Conservation (phyloP, 2,797 vertebrate genomes). For the Thunnus albacares region DNA sequence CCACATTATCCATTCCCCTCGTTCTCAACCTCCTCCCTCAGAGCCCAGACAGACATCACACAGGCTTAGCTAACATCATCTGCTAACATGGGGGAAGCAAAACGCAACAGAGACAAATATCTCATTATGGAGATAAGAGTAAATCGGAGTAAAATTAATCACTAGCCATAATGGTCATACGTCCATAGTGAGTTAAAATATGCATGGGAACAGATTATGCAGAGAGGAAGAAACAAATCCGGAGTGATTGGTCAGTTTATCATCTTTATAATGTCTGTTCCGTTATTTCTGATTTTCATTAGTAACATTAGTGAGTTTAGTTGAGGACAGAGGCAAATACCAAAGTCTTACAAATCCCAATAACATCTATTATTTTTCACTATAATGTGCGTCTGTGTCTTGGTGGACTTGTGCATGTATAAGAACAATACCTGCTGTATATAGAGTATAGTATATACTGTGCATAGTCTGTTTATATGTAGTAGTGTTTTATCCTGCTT, state of each 20-base stretch:
- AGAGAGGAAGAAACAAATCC: conserved; percentile 26
- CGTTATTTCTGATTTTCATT: conserved; percentile 23
- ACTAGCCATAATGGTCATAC: conserved; percentile 39
- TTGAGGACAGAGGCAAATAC: conserved; percentile 7
- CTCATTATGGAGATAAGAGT: conserved; percentile 60
- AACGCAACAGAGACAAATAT: conserved; percentile 62
- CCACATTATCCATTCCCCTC: conserved; percentile 42
- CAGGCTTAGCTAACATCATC: conserved; percentile 51
- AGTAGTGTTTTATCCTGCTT: conserved; percentile 1
- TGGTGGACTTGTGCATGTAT: background rate
- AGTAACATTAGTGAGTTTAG: conserved; percentile 3
- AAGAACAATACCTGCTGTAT: background rate
- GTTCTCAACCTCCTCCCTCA: conserved; percentile 12
- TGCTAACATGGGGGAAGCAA: conserved; percentile 62
- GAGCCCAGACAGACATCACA: conserved; percentile 23
- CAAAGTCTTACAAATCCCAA: conserved; percentile 11
- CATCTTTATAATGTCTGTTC: conserved; percentile 27
- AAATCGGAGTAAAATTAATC: conserved; percentile 65
- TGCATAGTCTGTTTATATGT: background rate
- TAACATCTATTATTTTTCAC: conserved; percentile 29
- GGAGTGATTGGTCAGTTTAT: conserved; percentile 19
- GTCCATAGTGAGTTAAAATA: conserved; percentile 39
- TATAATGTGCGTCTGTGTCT: background rate
- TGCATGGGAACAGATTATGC: conserved; percentile 21
- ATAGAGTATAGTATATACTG: background rate